phyloP scores from a whole-genome alignment of 53 echinoderm and acorn worm species.

The Arbacia lixula region DNA sequence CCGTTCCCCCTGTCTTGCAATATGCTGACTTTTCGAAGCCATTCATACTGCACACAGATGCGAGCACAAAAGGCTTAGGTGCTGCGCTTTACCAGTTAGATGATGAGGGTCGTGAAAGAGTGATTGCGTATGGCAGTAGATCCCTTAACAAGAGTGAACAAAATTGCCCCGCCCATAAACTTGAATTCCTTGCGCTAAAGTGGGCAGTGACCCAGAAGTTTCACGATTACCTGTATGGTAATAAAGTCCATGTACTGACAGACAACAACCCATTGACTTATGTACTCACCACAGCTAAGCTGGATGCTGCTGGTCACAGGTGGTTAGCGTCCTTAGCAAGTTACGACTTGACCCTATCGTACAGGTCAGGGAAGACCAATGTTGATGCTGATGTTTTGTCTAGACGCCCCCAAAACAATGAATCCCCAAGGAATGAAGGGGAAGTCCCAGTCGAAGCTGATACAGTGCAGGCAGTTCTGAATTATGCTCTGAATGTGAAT shows the following conservation, averaged over 20 bases:
- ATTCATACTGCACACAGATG: constrained; percentile 46
- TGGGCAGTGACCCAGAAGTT: constrained; percentile 68
- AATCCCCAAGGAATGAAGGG: no score
- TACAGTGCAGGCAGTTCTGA: not conserved
- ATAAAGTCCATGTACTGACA: constrained; percentile 42
- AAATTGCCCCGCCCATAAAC: constrained; percentile 53
- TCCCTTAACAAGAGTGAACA: constrained; percentile 14
- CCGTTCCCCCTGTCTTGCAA: constrained; percentile 13
- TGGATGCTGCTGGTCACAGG: constrained; percentile 57
- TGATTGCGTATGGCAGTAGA: constrained; percentile 38
- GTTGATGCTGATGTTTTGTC: no score
- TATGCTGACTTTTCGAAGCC: constrained; percentile 50
- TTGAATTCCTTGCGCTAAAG: constrained; percentile 65
- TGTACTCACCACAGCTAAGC: constrained; percentile 57
- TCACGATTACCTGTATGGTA: constrained; percentile 62
- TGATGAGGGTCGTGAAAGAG: constrained; percentile 37
- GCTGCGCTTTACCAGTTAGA: constrained; percentile 35
- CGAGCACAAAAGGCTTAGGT: constrained; percentile 40
- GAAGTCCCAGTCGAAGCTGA: no score
- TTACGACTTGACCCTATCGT: no score
- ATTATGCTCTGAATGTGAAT: constrained; percentile 6
- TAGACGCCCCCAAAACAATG: no score
- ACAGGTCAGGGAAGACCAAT: no score
- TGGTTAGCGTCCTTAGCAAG: constrained; percentile 52
- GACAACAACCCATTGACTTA: constrained; percentile 68